Conservation (phyloP, 2,113 vertebrate species). For the Calypte anna region DNA sequence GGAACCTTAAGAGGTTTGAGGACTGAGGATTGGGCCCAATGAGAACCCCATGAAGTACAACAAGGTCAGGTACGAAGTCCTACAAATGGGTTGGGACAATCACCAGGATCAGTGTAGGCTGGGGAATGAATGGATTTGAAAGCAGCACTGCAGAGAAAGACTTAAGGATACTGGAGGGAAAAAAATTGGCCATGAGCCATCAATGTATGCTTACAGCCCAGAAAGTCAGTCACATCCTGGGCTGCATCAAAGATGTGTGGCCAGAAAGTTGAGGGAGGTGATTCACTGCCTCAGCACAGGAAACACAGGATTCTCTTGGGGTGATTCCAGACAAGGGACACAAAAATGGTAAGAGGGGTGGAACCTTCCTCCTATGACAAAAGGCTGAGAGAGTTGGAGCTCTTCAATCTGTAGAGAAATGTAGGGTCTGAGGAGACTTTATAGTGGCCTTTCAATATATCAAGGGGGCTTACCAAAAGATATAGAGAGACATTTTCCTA, state of each 20-base stretch:
- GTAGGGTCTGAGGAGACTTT: background rate
- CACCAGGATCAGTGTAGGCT: background rate
- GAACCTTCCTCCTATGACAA: background rate
- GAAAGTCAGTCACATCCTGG: background rate
- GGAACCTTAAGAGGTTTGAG: background rate
- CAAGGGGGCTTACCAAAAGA: background rate
- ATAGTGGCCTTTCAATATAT: background rate
- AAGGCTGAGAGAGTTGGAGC: background rate
- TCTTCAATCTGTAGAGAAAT: background rate
- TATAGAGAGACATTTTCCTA: background rate
- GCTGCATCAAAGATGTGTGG: background rate
- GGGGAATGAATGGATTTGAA: background rate
- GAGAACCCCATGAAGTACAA: background rate
- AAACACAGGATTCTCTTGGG: background rate
- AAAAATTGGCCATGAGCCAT: background rate
- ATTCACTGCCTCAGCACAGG: background rate
- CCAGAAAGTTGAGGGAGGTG: background rate
- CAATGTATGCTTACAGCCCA: background rate
- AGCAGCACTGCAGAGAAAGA: background rate
- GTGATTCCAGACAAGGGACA: background rate
- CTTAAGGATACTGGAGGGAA: background rate
- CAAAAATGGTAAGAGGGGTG: background rate
- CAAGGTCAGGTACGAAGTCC: background rate
- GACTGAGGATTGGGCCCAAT: no score
- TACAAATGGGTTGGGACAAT: fast-evolving